Base-by-base conservation (phyloP, 2,113 vertebrate species). In the Chaetodon auriga region DNA sequence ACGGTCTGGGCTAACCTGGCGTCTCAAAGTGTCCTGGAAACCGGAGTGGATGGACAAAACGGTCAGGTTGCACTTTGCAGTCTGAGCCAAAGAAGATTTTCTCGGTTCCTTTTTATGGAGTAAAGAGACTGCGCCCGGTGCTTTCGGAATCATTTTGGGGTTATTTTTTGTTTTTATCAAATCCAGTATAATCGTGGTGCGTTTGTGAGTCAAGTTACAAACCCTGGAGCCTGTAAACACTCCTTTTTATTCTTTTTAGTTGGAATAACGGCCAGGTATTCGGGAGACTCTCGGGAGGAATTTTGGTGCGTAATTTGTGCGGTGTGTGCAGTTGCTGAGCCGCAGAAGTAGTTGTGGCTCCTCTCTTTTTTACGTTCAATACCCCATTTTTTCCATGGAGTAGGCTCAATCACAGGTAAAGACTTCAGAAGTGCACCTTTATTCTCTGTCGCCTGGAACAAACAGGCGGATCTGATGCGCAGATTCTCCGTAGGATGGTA, bases 401-500 rank as follows among this genome's bases (percentile, higher is more conserved):
- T 93, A 95, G 82, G 53, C 57, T 75, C 9, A 79, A 87, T 81
- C 45, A 58, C 48, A 63, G 58, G 82, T 81, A 65, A 75, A 80
- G 85, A 94, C 86, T 90, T 70, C 4, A 13, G 82, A 74, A 83
- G 77, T 81, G 78, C 58, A 78, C 66, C 63, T 43, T 90, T 76
- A 46, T 89, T 80, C 69, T 85, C 55, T 71, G 54, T 30, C 66
- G 88, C 89, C 92, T 89, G 88, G 86, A 87, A 83, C 69, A 58
- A 53, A 70, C 92, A 85, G 92, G 92, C 86, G 88, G 81, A 78
- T 93, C 72, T 83, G 81, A 87, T 90, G 90, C 76, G 78, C 81
- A 80, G 80, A 81, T 93, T 95, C 93, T 93, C 91, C 89, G 88
- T 92, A 93, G 94, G 90, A 94, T 95, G 95, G 89, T 95, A 92